Evolutionary conservation across 2,113 vertebrate species (phyloP).

Genomic region (Elanus axillaris): DNA sequence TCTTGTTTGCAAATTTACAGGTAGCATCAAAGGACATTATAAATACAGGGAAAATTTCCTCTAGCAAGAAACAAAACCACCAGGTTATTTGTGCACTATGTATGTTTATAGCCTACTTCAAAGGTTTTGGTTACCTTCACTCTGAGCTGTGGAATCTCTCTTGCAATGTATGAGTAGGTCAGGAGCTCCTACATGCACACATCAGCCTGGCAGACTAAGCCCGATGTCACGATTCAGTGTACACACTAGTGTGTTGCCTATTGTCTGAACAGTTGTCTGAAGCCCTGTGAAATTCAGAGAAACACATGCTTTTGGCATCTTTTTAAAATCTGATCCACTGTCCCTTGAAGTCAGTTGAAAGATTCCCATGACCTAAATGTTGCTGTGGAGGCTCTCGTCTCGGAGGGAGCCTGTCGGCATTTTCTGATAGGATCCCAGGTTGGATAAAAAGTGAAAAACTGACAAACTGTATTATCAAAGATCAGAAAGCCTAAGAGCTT

Average conservation of each 20-base stretch:
- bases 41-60: conserved; percentile 59
- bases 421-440: not conserved
- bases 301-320: not conserved
- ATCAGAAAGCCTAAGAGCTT: not conserved
- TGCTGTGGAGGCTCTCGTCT: not conserved
- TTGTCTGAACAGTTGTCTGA: not conserved
- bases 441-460: conserved; percentile 4
- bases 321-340: not conserved
- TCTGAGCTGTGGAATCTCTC: conserved; percentile 4
- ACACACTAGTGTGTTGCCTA: not conserved
- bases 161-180: not conserved
- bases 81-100: conserved; percentile 4
- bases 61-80: conserved; percentile 22
- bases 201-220: not conserved
- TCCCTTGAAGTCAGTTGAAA: not conserved
- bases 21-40: conserved; percentile 61
- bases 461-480: conserved; percentile 8
- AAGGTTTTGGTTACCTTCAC: conserved; percentile 28
- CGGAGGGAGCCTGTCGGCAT: not conserved
- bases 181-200: not conserved
- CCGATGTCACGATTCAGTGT: not conserved
- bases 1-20: conserved; percentile 54
- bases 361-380: conserved; percentile 23
- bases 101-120: conserved; percentile 56
- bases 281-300: not conserved